Percentiles rank a stretch among this genome's conserved stretches.
Evolutionary conservation across 2,113 vertebrate genomes (phyloP).

Genomic region (Scomber japonicus): DNA sequence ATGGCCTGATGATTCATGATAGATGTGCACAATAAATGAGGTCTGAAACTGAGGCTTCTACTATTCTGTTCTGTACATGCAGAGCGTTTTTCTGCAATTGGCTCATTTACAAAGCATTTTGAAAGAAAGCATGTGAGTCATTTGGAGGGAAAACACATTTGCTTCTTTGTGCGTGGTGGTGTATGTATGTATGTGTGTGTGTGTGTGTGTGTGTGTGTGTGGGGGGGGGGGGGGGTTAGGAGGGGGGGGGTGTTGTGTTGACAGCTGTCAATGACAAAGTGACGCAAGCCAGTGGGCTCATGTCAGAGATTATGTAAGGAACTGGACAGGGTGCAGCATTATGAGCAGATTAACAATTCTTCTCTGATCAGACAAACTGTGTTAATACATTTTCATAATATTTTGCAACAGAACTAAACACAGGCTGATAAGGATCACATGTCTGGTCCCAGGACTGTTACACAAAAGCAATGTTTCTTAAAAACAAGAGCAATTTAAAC

Average conservation of each 20-base stretch:
- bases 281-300: conserved; percentile 81
- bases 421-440: conserved; percentile 35
- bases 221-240: neutral
- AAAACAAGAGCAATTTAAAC: conserved; percentile 13
- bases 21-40: conserved; percentile 54
- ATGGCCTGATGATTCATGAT: conserved; percentile 52
- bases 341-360: conserved; percentile 77
- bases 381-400: conserved; percentile 65
- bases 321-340: conserved; percentile 76
- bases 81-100: neutral
- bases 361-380: conserved; percentile 64
- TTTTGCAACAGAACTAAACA: conserved; percentile 57
- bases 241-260: conserved; percentile 66
- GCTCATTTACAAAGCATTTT: conserved; percentile 35
- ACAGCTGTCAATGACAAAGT: conserved; percentile 86
- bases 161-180: conserved; percentile 20
- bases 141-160: conserved; percentile 31
- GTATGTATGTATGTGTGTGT: conserved; percentile 10
- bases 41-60: conserved; percentile 19
- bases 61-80: neutral
- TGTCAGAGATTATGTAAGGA: conserved; percentile 86
- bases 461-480: conserved; percentile 38
- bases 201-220: conserved; percentile 48
- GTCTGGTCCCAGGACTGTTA: conserved; percentile 6
- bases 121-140: conserved; percentile 29